phyloP scores from a whole-genome alignment of 2,113 vertebrate genomes.

The Proterorhinus semilunaris region DNA sequence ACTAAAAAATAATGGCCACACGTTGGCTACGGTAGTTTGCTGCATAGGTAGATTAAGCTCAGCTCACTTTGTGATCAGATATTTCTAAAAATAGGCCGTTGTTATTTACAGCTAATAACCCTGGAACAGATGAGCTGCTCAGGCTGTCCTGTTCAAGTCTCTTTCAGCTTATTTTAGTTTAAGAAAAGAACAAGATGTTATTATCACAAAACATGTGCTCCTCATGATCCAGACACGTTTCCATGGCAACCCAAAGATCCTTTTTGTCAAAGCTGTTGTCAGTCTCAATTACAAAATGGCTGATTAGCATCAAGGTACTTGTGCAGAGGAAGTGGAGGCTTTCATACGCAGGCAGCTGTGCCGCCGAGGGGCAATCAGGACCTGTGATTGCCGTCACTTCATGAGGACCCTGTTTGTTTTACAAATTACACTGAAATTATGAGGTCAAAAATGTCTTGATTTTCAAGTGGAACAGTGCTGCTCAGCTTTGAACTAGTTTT shows the following conservation, averaged over 20 bases:
- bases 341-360: slow-evolving; percentile 75
- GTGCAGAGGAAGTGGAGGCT: slow-evolving; percentile 65
- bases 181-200: slow-evolving; percentile 38
- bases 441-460: slow-evolving; percentile 39
- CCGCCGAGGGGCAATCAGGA: slow-evolving; percentile 66
- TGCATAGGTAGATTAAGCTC: no score
- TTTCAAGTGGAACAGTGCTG: slow-evolving; percentile 38
- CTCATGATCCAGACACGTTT: slow-evolving; percentile 61
- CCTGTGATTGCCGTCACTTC: slow-evolving; percentile 68
- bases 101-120: neutral
- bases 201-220: slow-evolving; percentile 34
- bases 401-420: slow-evolving; percentile 66
- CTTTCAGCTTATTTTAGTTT: slow-evolving; percentile 23
- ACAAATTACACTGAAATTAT: slow-evolving; percentile 49
- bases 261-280: slow-evolving; percentile 44
- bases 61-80: no score
- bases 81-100: neutral
- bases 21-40: no score
- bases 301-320: slow-evolving; percentile 78
- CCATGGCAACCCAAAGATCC: slow-evolving; percentile 63
- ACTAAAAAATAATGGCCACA: no score
- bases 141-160: slow-evolving; percentile 1
- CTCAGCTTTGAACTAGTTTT: slow-evolving; percentile 7
- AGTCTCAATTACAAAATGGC: slow-evolving; percentile 69
- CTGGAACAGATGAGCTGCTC: neutral